Conservation (phyloP, 2,888 invertebrate genomes). For the Protophormia terraenovae region DNA sequence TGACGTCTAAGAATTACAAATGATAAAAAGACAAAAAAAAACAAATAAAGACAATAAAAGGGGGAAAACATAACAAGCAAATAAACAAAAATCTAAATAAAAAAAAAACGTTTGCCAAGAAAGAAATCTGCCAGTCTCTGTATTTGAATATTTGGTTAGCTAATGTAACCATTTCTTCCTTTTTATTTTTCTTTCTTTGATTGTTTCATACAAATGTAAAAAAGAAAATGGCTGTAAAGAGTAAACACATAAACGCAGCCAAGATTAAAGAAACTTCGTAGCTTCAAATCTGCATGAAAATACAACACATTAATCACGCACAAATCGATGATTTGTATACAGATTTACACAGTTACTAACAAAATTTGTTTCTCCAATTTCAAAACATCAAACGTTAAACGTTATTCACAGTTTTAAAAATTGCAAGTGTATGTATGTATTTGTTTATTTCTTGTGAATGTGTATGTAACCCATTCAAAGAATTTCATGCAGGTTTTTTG, state of each 20-base stretch:
- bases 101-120: background rate
- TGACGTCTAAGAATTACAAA: background rate
- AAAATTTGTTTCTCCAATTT: background rate
- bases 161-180: background rate
- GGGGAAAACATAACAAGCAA: background rate
- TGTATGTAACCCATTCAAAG: background rate
- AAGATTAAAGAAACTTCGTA: background rate
- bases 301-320: slow-evolving; percentile 27
- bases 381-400: background rate
- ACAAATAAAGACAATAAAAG: background rate
- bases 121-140: background rate
- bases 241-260: background rate
- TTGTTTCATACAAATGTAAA: background rate
- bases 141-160: background rate
- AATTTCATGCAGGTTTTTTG: background rate
- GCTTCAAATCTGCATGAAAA: background rate
- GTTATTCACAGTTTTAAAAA: background rate
- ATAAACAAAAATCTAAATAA: background rate
- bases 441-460: too few relatives aligned
- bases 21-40: background rate
- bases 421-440: background rate
- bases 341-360: background rate
- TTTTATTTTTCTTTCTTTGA: too few relatives aligned
- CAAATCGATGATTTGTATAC: background rate
- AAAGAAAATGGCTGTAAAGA: background rate